Evolutionary conservation across 2,888 invertebrate genomes (phyloP).

Genomic region (Venustoraphidia nigricollis): DNA sequence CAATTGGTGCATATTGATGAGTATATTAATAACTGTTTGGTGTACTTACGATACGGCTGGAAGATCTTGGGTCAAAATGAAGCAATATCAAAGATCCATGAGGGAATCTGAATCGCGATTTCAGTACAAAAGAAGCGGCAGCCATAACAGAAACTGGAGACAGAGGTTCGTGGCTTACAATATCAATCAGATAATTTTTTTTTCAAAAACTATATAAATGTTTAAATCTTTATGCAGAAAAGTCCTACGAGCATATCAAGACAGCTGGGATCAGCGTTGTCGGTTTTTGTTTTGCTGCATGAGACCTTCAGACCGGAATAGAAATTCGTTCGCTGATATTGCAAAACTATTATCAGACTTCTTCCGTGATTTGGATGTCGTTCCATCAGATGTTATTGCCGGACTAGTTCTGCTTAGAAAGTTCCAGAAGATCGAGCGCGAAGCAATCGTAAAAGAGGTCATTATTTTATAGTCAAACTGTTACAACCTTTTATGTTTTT

Average conservation of each 20-base stretch:
- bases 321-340: slow-evolving; percentile 75
- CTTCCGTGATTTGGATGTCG: slow-evolving; percentile 76
- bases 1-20: slow-evolving; percentile 59
- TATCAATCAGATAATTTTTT: not conserved
- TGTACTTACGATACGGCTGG: slow-evolving; percentile 81
- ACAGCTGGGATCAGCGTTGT: slow-evolving; percentile 76
- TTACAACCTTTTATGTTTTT: too few species aligned
- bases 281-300: slow-evolving; percentile 71
- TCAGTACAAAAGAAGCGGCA: slow-evolving; percentile 61
- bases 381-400: slow-evolving; percentile 75
- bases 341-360: slow-evolving; percentile 71
- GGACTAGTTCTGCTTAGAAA: slow-evolving; percentile 65
- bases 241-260: slow-evolving; percentile 72
- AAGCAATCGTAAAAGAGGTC: slow-evolving; percentile 55
- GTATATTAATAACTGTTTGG: slow-evolving; percentile 64
- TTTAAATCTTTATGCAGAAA: slow-evolving; percentile 39
- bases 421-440: slow-evolving; percentile 63
- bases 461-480: slow-evolving; percentile 5
- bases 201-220: not conserved
- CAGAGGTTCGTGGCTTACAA: slow-evolving; percentile 42
- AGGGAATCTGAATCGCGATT: slow-evolving; percentile 59
- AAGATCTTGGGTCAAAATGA: slow-evolving; percentile 80
- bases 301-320: slow-evolving; percentile 56
- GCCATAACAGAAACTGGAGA: slow-evolving; percentile 65
- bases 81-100: slow-evolving; percentile 70